These are phyloP conservation scores for Hydropotes inermis DNA, from an alignment of 2,113 vertebrate species.

Conservation along the genomic window DNA sequence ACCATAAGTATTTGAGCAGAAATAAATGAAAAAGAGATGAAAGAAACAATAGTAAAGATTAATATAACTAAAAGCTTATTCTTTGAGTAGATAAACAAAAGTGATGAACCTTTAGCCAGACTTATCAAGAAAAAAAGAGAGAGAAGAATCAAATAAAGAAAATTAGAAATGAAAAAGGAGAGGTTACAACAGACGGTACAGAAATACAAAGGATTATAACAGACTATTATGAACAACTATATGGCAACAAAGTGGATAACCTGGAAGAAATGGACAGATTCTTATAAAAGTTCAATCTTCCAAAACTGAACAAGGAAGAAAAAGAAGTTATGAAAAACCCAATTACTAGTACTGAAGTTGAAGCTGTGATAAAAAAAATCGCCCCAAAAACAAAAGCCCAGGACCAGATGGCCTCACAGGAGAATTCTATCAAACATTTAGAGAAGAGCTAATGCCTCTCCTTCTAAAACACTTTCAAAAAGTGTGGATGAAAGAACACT, in stretches of 20 bases:
- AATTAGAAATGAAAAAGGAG: background rate
- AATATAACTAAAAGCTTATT: background rate
- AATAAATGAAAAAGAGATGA: background rate
- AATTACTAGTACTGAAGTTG: background rate
- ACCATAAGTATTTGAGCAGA: background rate
- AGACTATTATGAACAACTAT: background rate
- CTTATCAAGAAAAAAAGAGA: background rate
- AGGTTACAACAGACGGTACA: background rate
- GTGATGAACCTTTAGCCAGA: background rate
- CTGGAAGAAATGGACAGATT: background rate
- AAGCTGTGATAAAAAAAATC: background rate
- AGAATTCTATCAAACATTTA: background rate
- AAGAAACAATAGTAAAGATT: background rate
- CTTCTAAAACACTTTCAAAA: background rate
- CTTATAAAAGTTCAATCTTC: background rate
- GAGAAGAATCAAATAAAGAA: background rate
- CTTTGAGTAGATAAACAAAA: background rate
- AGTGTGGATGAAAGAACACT: background rate
- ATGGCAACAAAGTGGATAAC: background rate
- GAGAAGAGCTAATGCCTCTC: background rate
- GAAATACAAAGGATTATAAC: background rate
- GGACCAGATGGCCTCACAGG: background rate
- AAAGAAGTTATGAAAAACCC: background rate
- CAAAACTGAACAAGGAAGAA: background rate
- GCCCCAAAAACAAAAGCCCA: background rate